Base-by-base conservation (phyloP, 2,888 invertebrate genomes). In the Epinotia ramella region DNA sequence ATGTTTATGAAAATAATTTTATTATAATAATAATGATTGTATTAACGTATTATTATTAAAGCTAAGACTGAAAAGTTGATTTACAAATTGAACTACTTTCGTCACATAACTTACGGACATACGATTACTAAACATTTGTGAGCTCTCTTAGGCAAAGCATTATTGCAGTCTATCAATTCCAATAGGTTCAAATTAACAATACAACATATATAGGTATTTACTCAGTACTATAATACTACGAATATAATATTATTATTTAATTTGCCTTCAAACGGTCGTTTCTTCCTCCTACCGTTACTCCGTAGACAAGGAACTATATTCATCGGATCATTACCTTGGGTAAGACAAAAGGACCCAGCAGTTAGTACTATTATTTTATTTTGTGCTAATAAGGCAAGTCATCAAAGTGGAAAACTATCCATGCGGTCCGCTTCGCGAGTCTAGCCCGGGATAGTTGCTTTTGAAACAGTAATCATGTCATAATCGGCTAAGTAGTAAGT, bases 1-100 rank as follows among this genome's bases (percentile, higher is more conserved):
- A 57, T 68, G 46, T 63, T 75, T 69, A 75, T 74, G 64, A 73
- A 77, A 73, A 77, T 73, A 77, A 12, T 59, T 57, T 62, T 73
- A 64, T 73, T 63, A 12, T 40, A 40, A 68, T 76, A 68, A 74
- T 72, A 59, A 76, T 73, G 63, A 64, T 73, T 69, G 53, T 69
- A 70, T 67, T 67, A 76, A 76, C 66, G 44, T 56, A 56, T 60
- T 60, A 53, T 65, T 66, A 75, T 73, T 69, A 44, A 70, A 75
- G 67, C 74, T 73, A 60, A 70, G 20, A 65, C 71, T 76, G 63
- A 64, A 20, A 49, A 44, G 16, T 6, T 53, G 56, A 69, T 76
- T 16, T 73, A 65, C 56, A 73, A 53, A 64, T 53, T 67, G 16
- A 74, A 44, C 46, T 57, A 64, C 4, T n/a, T 59, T 11, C 18